Conservation (phyloP, 2,888 invertebrate species). For the Lepeophtheirus nordmannii region DNA sequence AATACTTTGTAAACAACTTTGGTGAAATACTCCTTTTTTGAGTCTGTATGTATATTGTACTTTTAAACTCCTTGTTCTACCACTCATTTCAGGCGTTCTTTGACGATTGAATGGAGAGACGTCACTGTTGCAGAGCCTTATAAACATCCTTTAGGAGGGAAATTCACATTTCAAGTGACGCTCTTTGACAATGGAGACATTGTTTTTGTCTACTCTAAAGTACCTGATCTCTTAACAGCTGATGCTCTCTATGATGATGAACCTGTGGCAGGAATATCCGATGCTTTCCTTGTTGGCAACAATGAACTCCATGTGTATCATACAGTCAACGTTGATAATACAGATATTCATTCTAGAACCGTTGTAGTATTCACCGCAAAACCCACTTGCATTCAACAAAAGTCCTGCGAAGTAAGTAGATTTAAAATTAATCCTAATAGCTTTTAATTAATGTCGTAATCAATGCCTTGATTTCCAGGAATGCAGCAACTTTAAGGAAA, state of each 20-base stretch:
- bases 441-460: neutral
- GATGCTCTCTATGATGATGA: constrained; percentile 65
- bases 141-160: constrained; percentile 21
- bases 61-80: no score
- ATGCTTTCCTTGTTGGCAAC: constrained; percentile 16
- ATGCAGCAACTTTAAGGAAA: neutral
- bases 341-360: constrained; percentile 16
- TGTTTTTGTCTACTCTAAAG: constrained; percentile 68
- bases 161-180: constrained; percentile 40
- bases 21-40: neutral
- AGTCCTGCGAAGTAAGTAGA: constrained; percentile 4
- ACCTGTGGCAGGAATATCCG: constrained; percentile 23
- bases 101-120: constrained; percentile 23
- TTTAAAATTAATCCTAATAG: neutral
- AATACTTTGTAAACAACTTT: neutral
- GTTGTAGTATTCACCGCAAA: constrained; percentile 22
- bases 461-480: neutral
- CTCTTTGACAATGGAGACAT: constrained; percentile 76
- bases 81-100: neutral
- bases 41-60: neutral
- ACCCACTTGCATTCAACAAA: constrained; percentile 20
- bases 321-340: constrained; percentile 21
- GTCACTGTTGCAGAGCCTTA: constrained; percentile 15
- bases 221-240: constrained; percentile 58
- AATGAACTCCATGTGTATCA: constrained; percentile 22